Evolutionary conservation across 2,113 vertebrate genomes (phyloP), one percentile per base, ranked within the genome.

Genomic region (Oryzias celebensis): DNA sequence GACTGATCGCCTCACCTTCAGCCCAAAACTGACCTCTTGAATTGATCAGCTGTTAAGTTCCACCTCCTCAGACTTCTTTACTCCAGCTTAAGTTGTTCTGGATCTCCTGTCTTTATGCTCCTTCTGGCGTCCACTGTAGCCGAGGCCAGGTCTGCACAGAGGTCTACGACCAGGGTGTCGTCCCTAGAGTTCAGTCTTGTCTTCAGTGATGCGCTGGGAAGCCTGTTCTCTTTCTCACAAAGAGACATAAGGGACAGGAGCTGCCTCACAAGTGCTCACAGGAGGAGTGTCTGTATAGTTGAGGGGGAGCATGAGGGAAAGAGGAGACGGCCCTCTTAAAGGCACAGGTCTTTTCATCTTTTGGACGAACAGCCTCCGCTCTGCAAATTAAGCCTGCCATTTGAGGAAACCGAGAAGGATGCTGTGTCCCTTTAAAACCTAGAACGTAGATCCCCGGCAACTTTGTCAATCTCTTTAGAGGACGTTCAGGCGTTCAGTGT

Each of bases 391-490:
- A 81, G 70, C 74, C 65, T 82, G 75, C 68, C 77, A 78, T 84
- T 56, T 60, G 61, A 73, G 68, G 66, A 69, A 72, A 79, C 68
- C 71, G 71, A 43, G 68, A 56, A 80, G 71, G 80, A 70, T 61
- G 62, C 57, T 20, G 49, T 84, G 75, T 85, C 70, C 61, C 91
- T 92, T 92, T 92, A 92, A 91, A 81, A 78, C 62, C 53, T 64
- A 68, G 76, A 78, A 78, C 69, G 67, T 77, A 81, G 86, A 88
- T 87, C 87, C 81, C 82, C 77, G 75, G 83, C 85, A 90, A 90
- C 90, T 91, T 90, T 90, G 90, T 90, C 88, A 90, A 85, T 91
- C 89, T 88, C 71, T 91, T 89, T 91, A 92, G 90, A 92, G 91
- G 91, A 92, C 91, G 72, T 92, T 91, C 84, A 82, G 75, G 63